phyloP scores from a whole-genome alignment of 2,797 vertebrate species.

The Bucorvus abyssinicus region DNA sequence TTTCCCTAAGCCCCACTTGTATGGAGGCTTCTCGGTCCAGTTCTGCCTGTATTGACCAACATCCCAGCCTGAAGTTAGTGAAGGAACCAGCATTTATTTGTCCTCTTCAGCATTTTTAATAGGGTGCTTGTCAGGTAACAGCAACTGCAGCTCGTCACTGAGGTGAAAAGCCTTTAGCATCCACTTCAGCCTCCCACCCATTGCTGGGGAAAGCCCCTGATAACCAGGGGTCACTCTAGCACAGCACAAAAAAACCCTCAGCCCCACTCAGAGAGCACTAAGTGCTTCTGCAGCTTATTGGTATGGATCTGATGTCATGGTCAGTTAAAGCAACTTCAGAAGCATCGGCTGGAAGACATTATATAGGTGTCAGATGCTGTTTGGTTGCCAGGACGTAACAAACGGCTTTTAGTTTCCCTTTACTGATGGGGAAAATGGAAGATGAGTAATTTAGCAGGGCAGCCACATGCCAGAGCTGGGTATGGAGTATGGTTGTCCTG shows the following conservation, averaged over 20 bases:
- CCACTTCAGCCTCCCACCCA: no score
- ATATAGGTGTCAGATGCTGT: neutral
- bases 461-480: neutral
- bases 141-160: accelerated
- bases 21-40: neutral
- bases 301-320: neutral
- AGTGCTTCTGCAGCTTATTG: neutral
- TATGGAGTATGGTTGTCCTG: neutral
- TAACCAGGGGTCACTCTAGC: neutral
- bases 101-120: neutral
- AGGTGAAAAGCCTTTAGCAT: neutral
- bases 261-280: neutral
- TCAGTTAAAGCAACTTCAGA: conserved; percentile 9
- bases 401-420: conserved; percentile 33
- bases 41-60: neutral
- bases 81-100: neutral
- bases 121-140: neutral
- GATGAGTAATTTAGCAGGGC: neutral
- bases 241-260: neutral
- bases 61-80: neutral
- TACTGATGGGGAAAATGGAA: conserved; percentile 23
- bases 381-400: neutral
- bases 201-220: neutral
- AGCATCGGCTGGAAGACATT: neutral
- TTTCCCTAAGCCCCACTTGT: neutral